These are phyloP conservation scores for Oligia fasciuncula DNA, from an alignment of 2,888 invertebrate species.

Conservation along the genomic window DNA sequence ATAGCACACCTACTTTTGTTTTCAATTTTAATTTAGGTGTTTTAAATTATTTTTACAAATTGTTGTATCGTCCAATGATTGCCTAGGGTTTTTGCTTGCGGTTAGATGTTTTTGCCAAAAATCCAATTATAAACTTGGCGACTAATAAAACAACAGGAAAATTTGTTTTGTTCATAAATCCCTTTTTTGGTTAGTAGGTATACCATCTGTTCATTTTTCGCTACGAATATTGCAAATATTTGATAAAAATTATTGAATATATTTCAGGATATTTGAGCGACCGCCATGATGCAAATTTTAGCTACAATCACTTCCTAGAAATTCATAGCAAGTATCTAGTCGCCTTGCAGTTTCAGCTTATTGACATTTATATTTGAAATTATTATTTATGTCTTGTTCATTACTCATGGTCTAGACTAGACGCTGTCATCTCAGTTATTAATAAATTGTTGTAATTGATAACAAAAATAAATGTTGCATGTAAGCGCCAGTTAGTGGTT, in stretches of 20 bases:
- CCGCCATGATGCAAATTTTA: neutral
- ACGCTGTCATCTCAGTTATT: neutral
- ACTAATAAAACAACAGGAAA: neutral
- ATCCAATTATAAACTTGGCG: neutral
- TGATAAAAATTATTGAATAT: neutral
- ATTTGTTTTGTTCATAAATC: neutral
- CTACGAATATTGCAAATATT: neutral
- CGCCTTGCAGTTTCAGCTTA: neutral
- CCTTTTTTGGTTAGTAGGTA: neutral
- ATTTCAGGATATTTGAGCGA: neutral
- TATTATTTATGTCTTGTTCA: neutral
- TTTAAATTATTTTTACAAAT: neutral
- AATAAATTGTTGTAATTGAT: slow-evolving; percentile 7
- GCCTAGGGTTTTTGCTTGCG: neutral
- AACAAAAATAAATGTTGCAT: neutral
- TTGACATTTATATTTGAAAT: neutral
- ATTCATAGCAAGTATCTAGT: neutral
- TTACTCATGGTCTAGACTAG: neutral
- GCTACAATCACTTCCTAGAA: neutral
- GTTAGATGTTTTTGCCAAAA: neutral
- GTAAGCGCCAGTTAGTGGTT: slow-evolving; percentile 6
- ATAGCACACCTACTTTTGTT: neutral
- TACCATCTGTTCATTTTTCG: neutral
- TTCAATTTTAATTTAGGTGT: neutral
- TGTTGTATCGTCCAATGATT: neutral